Conservation (phyloP, 1,140 invertebrate genomes). For the Sitophilus oryzae region DNA sequence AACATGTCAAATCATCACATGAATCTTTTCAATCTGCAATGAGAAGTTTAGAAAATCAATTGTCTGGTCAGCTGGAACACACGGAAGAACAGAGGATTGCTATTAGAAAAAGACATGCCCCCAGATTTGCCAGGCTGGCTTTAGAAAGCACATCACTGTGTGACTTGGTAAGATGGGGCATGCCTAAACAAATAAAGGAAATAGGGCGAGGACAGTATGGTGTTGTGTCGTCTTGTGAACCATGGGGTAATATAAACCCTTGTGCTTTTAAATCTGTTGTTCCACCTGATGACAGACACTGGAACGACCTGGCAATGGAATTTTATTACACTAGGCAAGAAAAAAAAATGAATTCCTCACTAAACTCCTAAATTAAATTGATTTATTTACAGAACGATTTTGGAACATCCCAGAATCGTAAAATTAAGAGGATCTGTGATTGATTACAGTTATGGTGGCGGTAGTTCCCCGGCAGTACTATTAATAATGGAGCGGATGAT, state of each 20-base stretch:
- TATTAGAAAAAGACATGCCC: conserved; percentile 73
- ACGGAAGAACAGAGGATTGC: conserved; percentile 75
- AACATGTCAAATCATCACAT: conserved; percentile 61
- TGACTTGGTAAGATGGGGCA: conserved; percentile 71
- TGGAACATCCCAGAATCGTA: conserved; percentile 77
- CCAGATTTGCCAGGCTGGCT: conserved; percentile 73
- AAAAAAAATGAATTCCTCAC: background rate
- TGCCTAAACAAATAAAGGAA: conserved; percentile 72
- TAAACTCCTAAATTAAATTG: background rate
- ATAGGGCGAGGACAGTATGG: conserved; percentile 88
- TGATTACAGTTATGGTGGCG: conserved; percentile 67
- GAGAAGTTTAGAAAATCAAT: conserved; percentile 61
- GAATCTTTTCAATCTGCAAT: conserved; percentile 64
- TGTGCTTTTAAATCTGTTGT: conserved; percentile 89
- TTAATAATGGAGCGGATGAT: conserved; percentile 70
- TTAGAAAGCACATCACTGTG: conserved; percentile 80
- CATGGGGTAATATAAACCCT: conserved; percentile 68
- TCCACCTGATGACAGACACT: conserved; percentile 84
- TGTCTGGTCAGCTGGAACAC: conserved; percentile 67
- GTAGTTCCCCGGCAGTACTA: conserved; percentile 66
- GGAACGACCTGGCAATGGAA: conserved; percentile 88
- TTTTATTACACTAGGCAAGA: conserved; percentile 75
- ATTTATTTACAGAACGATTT: conserved; percentile 65
- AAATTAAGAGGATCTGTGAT: conserved; percentile 77
- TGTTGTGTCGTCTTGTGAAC: conserved; percentile 81